Percentiles rank a stretch among this genome's conserved stretches.
Conservation (phyloP, 1,140 invertebrate genomes). For the Gonatopus flavifemur region DNA sequence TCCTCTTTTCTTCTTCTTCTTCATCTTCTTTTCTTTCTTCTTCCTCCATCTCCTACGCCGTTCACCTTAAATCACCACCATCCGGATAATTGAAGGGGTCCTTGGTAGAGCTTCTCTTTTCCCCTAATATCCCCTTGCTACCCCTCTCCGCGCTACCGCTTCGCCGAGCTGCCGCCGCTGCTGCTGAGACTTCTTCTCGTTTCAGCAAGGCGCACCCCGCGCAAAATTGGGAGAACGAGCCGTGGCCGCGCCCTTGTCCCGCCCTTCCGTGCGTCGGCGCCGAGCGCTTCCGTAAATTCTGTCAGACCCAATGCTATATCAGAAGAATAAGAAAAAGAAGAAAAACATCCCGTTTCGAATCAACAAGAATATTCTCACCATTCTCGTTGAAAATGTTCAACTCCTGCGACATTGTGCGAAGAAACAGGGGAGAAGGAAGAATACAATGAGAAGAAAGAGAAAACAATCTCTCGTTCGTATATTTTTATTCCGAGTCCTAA, state of each 20-base stretch:
- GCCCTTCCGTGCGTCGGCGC: slow-evolving; percentile 37
- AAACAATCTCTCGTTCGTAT: too few relatives aligned
- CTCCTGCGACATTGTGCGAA: too few relatives aligned
- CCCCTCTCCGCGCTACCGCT: too few relatives aligned
- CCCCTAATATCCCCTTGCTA: too few relatives aligned
- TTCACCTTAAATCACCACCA: slow-evolving; percentile 41
- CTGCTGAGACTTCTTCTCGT: slow-evolving; percentile 42
- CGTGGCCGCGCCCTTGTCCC: slow-evolving; percentile 42
- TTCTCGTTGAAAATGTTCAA: too few relatives aligned
- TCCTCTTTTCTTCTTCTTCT: not conserved
- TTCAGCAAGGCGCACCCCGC: slow-evolving; percentile 39
- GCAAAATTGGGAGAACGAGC: slow-evolving; percentile 47
- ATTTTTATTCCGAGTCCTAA: too few relatives aligned
- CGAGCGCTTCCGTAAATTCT: slow-evolving; percentile 35
- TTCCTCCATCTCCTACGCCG: slow-evolving; percentile 24
- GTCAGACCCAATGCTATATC: too few relatives aligned
- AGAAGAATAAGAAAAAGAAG: too few relatives aligned
- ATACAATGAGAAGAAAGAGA: not conserved
- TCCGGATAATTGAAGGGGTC: slow-evolving; percentile 44
- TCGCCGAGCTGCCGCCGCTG: too few relatives aligned
- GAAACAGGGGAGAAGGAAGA: not conserved
- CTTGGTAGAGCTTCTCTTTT: too few relatives aligned
- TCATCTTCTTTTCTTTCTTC: not conserved
- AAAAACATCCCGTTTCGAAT: too few relatives aligned
- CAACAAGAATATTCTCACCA: too few relatives aligned